Evolutionary conservation across 2,888 invertebrate species (phyloP), one percentile per base, ranked within the genome.

Genomic region (Drosophila tripunctata): DNA sequence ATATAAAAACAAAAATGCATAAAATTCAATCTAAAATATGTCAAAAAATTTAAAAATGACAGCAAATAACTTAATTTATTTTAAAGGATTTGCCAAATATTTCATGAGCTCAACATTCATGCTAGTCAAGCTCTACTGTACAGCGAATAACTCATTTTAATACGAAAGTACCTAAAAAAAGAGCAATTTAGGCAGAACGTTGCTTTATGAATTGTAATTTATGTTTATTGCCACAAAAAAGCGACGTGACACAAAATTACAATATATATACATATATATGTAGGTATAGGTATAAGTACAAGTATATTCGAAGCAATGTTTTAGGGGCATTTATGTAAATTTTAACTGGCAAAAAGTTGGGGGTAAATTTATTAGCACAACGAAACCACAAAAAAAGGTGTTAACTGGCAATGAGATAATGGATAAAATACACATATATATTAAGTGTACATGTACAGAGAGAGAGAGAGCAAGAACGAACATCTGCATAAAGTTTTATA

Each of bases 401-500:
- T 81, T 87, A 87, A 87, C 82, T 78, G 67, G 65, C 71, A 54
- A 58, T 51, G 58, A 67, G 67, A 87, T 81, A 78, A 87, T 75
- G 76, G 76, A 79, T 86, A 86, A 80, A 73, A 68, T 71, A 76
- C 81, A 61, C 67, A 87, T 65, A 72, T 71, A 72, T 58, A 52
- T 55, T 48, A 60, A 64, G 54, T 75, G 45, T 55, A 40, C 19
- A 44, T 72, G 68, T 43, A 56, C 45, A 41, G 15, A 21, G 17
- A 30, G 4, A 8, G 15, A 19, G 12, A 31, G 15, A n/a, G 40
- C 27, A 43, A 15, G 36, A 55, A 8, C 8, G 55, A 66, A 66
- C 66, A 71, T 75, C 72, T 85, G 79, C 78, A 80, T 84, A 70
- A 78, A 78, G 84, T 87, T 78, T 87, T 67, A 88, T 83, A 84